These are phyloP conservation scores for Rhabditoides inermis DNA, from an alignment of 2,888 invertebrate species.

Conservation along the genomic window DNA sequence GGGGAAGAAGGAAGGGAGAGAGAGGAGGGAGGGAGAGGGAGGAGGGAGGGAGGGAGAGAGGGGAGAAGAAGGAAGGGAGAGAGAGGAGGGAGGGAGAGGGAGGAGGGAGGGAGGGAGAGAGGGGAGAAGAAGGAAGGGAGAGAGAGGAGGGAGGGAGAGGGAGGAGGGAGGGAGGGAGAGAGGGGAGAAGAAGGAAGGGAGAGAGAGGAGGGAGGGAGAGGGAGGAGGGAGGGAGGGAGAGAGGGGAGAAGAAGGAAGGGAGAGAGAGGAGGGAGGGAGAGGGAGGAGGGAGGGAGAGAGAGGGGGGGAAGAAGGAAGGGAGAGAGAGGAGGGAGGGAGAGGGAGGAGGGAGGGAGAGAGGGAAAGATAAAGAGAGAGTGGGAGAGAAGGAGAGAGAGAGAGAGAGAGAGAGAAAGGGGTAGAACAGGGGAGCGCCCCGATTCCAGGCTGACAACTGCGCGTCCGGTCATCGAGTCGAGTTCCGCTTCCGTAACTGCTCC, in stretches of 20 bases:
- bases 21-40: constrained; percentile 1
- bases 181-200: background rate
- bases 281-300: background rate
- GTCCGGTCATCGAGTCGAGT: no score
- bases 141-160: background rate
- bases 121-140: constrained; percentile 1
- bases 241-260: background rate
- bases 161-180: background rate
- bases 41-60: constrained; percentile 1
- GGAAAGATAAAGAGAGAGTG: no score
- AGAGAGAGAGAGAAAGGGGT: no score
- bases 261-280: constrained; percentile 7
- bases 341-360: no score
- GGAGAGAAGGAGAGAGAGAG: no score
- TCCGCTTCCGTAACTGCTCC: no score
- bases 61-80: constrained; percentile 9
- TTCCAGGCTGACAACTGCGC: no score
- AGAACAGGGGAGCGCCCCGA: no score
- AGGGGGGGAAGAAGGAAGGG: background rate
- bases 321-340: constrained; percentile 5
- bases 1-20: constrained; percentile 7
- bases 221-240: constrained; percentile 7
- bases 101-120: constrained; percentile 6
- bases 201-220: constrained; percentile 1
- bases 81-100: background rate